Percentiles rank a stretch among this genome's conserved stretches.
These are phyloP conservation scores for Alfaro cultratus DNA, from an alignment of 2,797 vertebrate genomes.

Conservation along the genomic window DNA sequence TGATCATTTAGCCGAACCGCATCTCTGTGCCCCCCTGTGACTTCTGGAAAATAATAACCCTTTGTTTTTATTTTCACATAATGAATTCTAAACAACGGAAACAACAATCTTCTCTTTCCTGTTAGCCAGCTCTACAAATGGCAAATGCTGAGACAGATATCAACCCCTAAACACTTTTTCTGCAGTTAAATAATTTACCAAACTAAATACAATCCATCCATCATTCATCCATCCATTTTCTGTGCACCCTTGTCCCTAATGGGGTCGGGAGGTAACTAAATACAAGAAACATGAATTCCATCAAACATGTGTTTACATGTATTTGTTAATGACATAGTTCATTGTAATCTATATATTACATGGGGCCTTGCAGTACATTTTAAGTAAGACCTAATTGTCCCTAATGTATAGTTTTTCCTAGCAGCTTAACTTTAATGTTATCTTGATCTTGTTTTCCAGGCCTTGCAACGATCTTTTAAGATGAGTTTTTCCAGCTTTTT, in stretches of 20 bases:
- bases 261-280: too few species aligned
- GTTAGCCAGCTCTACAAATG: not conserved
- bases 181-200: constrained; percentile 12
- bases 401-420: not conserved
- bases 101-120: constrained; percentile 1
- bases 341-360: not conserved
- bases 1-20: constrained; percentile 32
- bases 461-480: not conserved
- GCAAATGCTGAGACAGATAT: not conserved
- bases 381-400: not conserved
- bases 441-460: not conserved
- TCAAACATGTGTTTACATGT: not conserved
- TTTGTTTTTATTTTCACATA: constrained; percentile 8
- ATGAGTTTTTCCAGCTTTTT: not conserved
- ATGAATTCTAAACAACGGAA: constrained; percentile 21
- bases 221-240: too few species aligned
- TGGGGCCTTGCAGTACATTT: not conserved
- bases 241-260: too few species aligned
- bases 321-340: not conserved
- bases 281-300: not conserved
- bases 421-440: not conserved
- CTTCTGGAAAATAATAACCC: constrained; percentile 11
- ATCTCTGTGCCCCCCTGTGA: not conserved
- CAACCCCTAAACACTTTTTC: constrained; percentile 13
- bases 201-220: constrained; percentile 4